Percentiles rank a stretch among this genome's conserved stretches.
Evolutionary conservation across 2,888 invertebrate species (phyloP).

Genomic region (Cheilosia urbana): DNA sequence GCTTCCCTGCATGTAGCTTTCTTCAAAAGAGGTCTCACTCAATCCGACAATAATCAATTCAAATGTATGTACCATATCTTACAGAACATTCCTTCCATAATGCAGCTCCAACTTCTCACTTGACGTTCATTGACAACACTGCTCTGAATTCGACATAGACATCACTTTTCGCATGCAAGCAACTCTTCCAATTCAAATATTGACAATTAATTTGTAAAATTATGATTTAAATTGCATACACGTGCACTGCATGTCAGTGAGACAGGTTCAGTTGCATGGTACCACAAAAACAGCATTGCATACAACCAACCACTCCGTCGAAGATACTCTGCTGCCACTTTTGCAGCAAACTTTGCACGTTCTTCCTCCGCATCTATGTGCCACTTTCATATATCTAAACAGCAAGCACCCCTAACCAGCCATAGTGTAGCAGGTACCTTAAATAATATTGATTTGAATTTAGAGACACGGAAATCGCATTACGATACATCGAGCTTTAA

Average conservation of each 20-base stretch:
- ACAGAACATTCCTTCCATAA: no score
- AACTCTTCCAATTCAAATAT: conserved; percentile 5
- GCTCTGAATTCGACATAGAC: no score
- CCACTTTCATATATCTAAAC: conserved; percentile 9
- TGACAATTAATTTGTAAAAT: conserved; percentile 21
- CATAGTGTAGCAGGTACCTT: conserved; percentile 6
- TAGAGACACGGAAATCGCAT: conserved; percentile 67
- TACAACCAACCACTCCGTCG: not conserved
- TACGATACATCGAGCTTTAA: conserved; percentile 62
- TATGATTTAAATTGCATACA: conserved; percentile 37
- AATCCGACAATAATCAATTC: no score
- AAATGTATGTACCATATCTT: no score
- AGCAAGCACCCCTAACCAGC: not conserved
- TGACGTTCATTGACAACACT: no score
- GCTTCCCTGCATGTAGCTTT: no score
- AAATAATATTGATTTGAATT: conserved; percentile 64
- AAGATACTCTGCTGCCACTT: not conserved
- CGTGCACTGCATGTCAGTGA: not conserved
- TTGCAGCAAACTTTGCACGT: conserved; percentile 5
- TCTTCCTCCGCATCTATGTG: not conserved
- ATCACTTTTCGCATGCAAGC: not conserved
- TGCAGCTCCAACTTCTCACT: no score
- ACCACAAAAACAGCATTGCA: not conserved
- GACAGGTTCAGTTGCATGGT: not conserved
- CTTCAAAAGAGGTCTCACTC: no score